phyloP scores from a whole-genome alignment of 2,113 vertebrate species.

The Arenaria interpres region DNA sequence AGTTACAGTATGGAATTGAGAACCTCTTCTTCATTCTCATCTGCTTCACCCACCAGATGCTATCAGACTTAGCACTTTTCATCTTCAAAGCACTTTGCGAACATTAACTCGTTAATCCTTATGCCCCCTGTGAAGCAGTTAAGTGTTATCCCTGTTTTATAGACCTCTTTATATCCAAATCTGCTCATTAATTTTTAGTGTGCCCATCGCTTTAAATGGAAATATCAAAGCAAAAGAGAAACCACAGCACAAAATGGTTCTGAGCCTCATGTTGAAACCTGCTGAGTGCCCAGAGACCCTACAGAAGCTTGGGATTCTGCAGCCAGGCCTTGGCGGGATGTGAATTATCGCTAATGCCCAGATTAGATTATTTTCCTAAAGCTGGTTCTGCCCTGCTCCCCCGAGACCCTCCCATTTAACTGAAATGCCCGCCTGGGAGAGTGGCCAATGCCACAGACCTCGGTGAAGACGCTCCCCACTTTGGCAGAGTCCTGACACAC shows the following conservation, averaged over 20 bases:
- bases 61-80: background rate
- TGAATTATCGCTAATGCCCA: background rate
- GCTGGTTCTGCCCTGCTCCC: background rate
- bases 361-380: background rate
- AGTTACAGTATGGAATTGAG: too few species aligned
- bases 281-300: background rate
- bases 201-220: background rate
- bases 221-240: background rate
- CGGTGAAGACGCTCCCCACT: background rate
- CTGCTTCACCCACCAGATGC: background rate
- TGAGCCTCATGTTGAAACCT: background rate
- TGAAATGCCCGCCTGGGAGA: fast-evolving
- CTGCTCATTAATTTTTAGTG: background rate
- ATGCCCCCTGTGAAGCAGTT: background rate
- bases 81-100: conserved; percentile 14
- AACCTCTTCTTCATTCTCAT: background rate
- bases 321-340: background rate
- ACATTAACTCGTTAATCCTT: background rate
- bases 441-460: fast-evolving
- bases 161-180: background rate
- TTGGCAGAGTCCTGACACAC: background rate
- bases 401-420: background rate
- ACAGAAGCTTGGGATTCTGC: background rate
- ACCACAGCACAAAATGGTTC: fast-evolving
- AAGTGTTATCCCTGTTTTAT: background rate